Evolutionary conservation across 1,140 invertebrate species (phyloP).

Genomic region (Drosophila teissieri): DNA sequence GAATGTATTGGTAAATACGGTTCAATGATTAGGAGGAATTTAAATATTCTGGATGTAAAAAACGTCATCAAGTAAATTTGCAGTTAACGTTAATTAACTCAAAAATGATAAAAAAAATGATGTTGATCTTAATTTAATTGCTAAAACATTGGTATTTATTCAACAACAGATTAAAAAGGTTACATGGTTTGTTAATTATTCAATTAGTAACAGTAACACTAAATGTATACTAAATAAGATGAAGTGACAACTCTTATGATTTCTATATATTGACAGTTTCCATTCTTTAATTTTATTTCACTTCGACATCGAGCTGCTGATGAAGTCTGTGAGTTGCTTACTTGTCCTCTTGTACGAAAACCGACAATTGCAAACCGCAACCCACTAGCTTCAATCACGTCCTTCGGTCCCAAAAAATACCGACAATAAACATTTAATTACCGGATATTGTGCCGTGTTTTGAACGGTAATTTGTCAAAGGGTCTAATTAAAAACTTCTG

Average conservation of each 20-base stretch:
- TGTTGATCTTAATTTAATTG: background rate
- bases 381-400: conserved; percentile 37
- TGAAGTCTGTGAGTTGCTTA: conserved; percentile 20
- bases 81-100: background rate
- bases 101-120: background rate
- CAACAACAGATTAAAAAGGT: no score
- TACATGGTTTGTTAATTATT: no score
- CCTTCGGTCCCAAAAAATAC: conserved; percentile 44
- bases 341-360: conserved; percentile 33
- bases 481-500: conserved; percentile 78
- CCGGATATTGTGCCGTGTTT: conserved; percentile 34
- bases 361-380: conserved; percentile 42
- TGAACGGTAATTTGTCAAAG: conserved; percentile 55
- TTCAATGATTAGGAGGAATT: background rate
- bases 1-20: background rate
- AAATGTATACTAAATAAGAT: no score
- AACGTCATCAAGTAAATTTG: no score
- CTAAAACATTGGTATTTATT: no score
- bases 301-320: background rate
- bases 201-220: no score
- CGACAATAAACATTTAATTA: conserved; percentile 81
- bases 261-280: no score
- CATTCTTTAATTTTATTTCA: no score
- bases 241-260: no score
- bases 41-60: background rate